Evolutionary conservation across 2,888 invertebrate species (phyloP), one percentile per base, ranked within the genome.

Genomic region (Osedax fenrisi): DNA sequence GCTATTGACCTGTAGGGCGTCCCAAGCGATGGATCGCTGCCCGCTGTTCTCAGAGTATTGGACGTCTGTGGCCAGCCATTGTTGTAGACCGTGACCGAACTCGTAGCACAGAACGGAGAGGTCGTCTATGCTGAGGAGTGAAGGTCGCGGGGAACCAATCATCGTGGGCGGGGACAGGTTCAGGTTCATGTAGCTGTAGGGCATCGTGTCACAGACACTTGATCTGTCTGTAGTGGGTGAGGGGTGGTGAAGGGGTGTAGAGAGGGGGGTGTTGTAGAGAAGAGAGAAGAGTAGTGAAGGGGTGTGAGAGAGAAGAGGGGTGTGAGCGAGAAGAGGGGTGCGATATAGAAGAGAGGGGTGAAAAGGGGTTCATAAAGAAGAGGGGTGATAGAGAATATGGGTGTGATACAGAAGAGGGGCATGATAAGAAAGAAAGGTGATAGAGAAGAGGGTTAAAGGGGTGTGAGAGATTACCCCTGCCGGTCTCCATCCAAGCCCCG

Each of bases 1-100:
- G n/a, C n/a, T n/a, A n/a, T n/a, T n/a, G 25, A 76, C 76, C 81
- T 91, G 90, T 0, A 91, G 90, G 0, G 92, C 91, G 84, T 97
- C 97, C 92, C 93, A 94, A 86, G 96, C 96, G 0, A 95, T 88
- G 83, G 91, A 92, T 0, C 90, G 90, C 24, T 91, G 85, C 0
- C 94, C 94, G 1, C 92, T 89, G 0, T 93, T 88, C 83, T 94
- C 92, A 0, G 90, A 88, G 84, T 91, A 92, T 21, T 90, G 89
- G 0, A 90, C 89, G 41, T 41, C 41, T 81, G 88, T 89, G 0
- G 92, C 91, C 27, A 96, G 86, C 77, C 95, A 85, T 85, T 93
- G 91, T 79, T 95, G 92, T 66, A 97, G 86, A 0, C 90, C 88
- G 78, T 91, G 90, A 0, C 96, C 97, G 83, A 96, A 92, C 87